These are phyloP conservation scores for Phenganax stokvisi DNA, from an alignment of 92 coral and sea anemone genomes.

Conservation along the genomic window DNA sequence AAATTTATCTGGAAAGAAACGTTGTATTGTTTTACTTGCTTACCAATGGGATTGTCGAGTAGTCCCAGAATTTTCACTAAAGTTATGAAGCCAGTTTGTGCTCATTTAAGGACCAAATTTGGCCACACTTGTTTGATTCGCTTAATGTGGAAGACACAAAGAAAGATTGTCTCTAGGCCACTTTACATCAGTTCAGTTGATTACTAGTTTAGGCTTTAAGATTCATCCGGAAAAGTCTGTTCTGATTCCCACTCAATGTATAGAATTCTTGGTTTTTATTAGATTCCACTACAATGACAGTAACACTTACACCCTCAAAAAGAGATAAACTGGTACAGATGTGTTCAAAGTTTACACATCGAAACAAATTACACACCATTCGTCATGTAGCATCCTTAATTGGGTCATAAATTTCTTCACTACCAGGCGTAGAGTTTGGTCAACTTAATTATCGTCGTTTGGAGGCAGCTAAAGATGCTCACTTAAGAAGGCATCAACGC, in stretches of 20 bases:
- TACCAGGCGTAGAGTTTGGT: too few relatives aligned
- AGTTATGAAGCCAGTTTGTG: constrained; percentile 52
- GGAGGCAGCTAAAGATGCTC: too few relatives aligned
- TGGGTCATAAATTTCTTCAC: too few relatives aligned
- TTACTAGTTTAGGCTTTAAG: constrained; percentile 50
- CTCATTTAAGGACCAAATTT: constrained; percentile 42
- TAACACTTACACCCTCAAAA: not conserved
- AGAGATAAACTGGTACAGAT: not conserved
- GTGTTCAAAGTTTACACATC: constrained; percentile 41
- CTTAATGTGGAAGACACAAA: constrained; percentile 39
- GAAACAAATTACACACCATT: constrained; percentile 31
- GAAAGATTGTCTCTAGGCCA: constrained; percentile 44
- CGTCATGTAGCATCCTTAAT: constrained; percentile 47
- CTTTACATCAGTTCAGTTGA: constrained; percentile 37
- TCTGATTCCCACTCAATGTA: constrained; percentile 4
- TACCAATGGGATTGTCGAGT: constrained; percentile 53
- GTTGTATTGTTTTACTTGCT: constrained; percentile 42
- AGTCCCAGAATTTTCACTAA: constrained; percentile 39
- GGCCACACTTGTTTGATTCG: constrained; percentile 52
- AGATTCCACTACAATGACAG: not conserved
- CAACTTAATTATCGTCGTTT: too few relatives aligned
- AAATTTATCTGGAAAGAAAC: constrained; percentile 48
- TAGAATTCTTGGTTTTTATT: constrained; percentile 19
- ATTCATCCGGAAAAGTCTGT: constrained; percentile 37
- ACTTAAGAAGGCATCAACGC: too few relatives aligned